Base-by-base conservation (phyloP, 2,888 invertebrate species). In the Idaea aversata region DNA sequence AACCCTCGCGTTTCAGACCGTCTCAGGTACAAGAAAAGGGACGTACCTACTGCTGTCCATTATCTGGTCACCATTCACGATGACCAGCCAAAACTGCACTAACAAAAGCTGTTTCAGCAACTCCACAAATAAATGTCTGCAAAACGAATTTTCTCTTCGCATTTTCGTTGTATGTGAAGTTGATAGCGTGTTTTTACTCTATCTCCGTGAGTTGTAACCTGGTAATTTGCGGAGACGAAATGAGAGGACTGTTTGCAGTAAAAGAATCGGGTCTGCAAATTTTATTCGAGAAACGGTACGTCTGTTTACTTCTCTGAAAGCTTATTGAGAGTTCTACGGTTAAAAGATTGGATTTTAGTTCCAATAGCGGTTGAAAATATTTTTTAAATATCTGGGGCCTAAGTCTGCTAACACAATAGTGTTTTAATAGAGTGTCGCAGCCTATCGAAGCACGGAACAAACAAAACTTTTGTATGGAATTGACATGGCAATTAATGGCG, bases 1-100 rank as follows among this genome's bases (percentile, higher is more conserved):
- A 6, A 7, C 47, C 10, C 10, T 47, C 47, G 10, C 47, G 10
- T 47, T 47, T 47, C 47, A 47, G 47, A 47, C 47, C 47, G 7
- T 47, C 47, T 66, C 82, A 86, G 86, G 86, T 87, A 88, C 88
- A 88, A 73, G 83, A 72, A 87, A 88, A 79, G 77, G 88, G 88
- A 79, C 80, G 85, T 79, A 71, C 84, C 74, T 67, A 71, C 69
- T 66, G 69, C 35, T 65, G 68, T 67, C 81, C 85, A 87, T 88
- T 88, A 86, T 78, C 70, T 79, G 79, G 76, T 76, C 80, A 80
- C 78, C 70, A 79, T 74, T 79, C 84, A 78, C 72, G 73, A 71
- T 81, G 81, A 81, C 79, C 78, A 72, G 75, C 73, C 73, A 75
- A 77, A 82, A 80, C 78, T 78, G 80, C 80, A 80, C 72, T 78